Base-by-base conservation (phyloP, 2,888 invertebrate genomes). In the Allophyes oxyacanthae region DNA sequence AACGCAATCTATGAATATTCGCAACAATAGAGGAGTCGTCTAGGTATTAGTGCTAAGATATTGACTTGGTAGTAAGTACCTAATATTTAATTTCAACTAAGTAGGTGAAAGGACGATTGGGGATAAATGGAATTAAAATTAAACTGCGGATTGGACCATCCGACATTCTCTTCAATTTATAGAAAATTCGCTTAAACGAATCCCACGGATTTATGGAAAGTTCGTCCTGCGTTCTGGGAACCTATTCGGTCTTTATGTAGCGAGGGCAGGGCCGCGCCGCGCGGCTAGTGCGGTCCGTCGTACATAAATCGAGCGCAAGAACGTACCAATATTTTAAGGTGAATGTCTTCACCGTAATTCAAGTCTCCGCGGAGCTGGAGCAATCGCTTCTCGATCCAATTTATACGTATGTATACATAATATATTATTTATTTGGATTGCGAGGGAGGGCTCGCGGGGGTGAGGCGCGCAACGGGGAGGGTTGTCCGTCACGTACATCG, bases 381-480 rank as follows among this genome's bases (percentile, higher is more conserved):
- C 75, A 77, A 67, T 77, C 78, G 70, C 61, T 75, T 64, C 65
- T 73, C 79, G 57, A 69, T 77, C 69, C 76, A 70, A 73, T 77
- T 64, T 75, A 77, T 77, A 66, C 70, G 48, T 74, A 72, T 59
- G 59, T 77, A 64, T 73, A 67, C 65, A 66, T 73, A 67, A 71
- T 77, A 72, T 77, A 77, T 77, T 77, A 78, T 77, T 77, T 75
- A 77, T 70, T 75, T 70, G 60, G 43, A 59, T 56, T 41, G 54
- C 50, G 52, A 58, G 41, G 34, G 52, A 11, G 43, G 30, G 51
- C 15, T 36, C 6, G 55, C 15, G 41, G 11, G 43, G 0, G 42
- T 6, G 50, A 26, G 33, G 42, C 1, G 53, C 14, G 11, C 28
- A 32, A 11, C 13, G 6, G 40, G 25, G 56, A 43, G 36, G 48